Evolutionary conservation across 2,888 invertebrate species (phyloP).

Genomic region (Morpho deidamia): DNA sequence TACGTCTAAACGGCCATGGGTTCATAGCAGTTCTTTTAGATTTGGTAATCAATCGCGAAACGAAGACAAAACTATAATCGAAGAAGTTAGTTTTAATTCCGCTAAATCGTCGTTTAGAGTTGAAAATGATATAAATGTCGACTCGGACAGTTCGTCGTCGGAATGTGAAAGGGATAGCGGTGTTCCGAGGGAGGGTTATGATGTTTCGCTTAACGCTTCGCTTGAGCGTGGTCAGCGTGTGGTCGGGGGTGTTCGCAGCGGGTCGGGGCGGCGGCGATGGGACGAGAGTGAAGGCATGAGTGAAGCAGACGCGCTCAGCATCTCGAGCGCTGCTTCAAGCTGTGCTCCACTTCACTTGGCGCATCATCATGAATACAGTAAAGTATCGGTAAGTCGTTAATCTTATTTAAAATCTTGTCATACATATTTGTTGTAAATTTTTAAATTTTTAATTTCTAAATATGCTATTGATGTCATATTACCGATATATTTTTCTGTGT

Average conservation of each 20-base stretch:
- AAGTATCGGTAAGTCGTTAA: constrained; percentile 64
- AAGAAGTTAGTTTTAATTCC: constrained; percentile 37
- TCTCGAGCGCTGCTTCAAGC: constrained; percentile 70
- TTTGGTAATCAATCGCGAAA: constrained; percentile 47
- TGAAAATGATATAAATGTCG: constrained; percentile 63
- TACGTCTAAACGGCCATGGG: constrained; percentile 63
- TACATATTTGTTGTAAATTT: too few relatives aligned
- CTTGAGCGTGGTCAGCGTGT: constrained; percentile 67
- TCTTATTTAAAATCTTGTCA: too few relatives aligned
- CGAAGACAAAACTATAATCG: constrained; percentile 44
- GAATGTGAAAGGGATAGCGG: constrained; percentile 59
- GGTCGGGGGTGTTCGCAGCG: constrained; percentile 73
- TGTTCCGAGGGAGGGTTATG: constrained; percentile 57
- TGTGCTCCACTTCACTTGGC: constrained; percentile 63
- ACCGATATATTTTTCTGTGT: too few relatives aligned
- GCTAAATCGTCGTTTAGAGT: constrained; percentile 50
- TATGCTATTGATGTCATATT: too few relatives aligned
- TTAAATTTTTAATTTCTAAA: too few relatives aligned
- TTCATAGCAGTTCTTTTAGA: constrained; percentile 66
- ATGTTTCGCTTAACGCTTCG: constrained; percentile 53
- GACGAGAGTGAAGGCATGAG: constrained; percentile 66
- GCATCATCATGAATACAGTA: constrained; percentile 66
- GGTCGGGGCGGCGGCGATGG: constrained; percentile 72
- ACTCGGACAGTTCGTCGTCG: constrained; percentile 59
- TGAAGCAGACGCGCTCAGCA: constrained; percentile 69